Base-by-base conservation (phyloP, 2,888 invertebrate genomes). In the Carabus problematicus region DNA sequence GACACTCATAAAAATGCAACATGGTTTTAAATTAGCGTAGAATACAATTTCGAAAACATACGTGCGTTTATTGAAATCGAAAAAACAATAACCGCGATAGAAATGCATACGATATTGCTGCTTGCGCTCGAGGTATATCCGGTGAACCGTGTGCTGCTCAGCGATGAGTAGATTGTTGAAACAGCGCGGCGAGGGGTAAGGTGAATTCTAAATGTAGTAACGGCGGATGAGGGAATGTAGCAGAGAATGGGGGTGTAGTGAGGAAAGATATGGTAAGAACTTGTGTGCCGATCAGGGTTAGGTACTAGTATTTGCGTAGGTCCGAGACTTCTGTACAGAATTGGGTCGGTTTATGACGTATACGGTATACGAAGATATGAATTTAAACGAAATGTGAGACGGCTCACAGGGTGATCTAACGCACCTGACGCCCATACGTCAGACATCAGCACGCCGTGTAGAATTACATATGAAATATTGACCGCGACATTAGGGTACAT, bases 331-430 rank as follows among this genome's bases (percentile, higher is more conserved):
- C 29, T 2, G 29, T 29, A 64, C 43, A 9, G 64, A 64, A 64
- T 56, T 47, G 58, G 56, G 64, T 64, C 55, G 64, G 19, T 41
- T 47, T 40, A 66, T 47, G 66, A 66, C 45, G 39, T 47, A 66
- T 45, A 40, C 58, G 45, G 29, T 47, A 59, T 52, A 58, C 67
- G 71, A 72, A 74, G 74, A 75, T 75, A 76, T 76, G 75, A 75
- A 76, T 76, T 76, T 76, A 74, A 74, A 74, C 71, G 72, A 72
- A 71, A 72, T 71, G 74, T 71, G 68, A 71, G 72, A 72, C 72
- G 73, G 29, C 29, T 29, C 29, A 29, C 29, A 29, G 29, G 29
- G 73, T 71, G 72, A 75, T 75, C 74, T 49, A 67, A 56, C 71
- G 68, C 76, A 76, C 75, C 76, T 76, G 75, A 59, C 67, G 67